A percentile compares a stretch with the other conserved stretches of the same genome.
These are phyloP conservation scores for Corella eumyota DNA, from an alignment of 23 tunicate genomes.

Conservation along the genomic window DNA sequence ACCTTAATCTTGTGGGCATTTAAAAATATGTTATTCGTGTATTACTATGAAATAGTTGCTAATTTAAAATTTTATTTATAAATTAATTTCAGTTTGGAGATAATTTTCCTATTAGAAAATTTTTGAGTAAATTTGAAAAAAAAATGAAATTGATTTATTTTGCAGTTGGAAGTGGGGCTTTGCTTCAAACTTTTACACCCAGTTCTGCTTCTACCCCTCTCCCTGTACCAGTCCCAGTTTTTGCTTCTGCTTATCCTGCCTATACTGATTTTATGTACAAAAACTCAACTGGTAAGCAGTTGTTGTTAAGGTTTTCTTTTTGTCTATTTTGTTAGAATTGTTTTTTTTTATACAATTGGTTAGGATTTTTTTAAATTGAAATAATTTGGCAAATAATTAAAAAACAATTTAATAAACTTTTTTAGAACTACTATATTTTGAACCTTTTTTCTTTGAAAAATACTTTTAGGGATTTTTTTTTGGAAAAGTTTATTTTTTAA, in stretches of 20 bases:
- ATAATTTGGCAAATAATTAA: no score
- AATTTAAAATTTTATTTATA: no score
- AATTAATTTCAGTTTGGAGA: no score
- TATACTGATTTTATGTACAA: constrained; percentile 47
- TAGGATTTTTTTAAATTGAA: no score
- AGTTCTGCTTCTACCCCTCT: constrained; percentile 6
- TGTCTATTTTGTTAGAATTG: background rate
- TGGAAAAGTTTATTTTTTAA: no score
- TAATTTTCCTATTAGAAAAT: no score
- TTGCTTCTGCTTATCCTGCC: constrained; percentile 7
- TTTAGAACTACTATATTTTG: background rate
- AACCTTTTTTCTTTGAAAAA: background rate
- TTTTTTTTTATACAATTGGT: no score
- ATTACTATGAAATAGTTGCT: no score
- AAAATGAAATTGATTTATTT: background rate
- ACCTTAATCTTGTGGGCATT: no score
- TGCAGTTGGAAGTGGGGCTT: constrained; percentile 51
- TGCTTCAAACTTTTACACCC: constrained; percentile 13
- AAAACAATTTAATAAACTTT: no score
- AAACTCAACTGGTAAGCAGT: constrained; percentile 40
- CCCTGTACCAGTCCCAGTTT: constrained; percentile 4
- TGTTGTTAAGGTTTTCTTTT: background rate
- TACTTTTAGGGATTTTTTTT: background rate
- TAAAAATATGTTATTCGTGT: no score
- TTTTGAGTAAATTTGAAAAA: no score